Base-by-base conservation (phyloP, 2,888 invertebrate genomes). In the Temnothorax ravouxi region DNA sequence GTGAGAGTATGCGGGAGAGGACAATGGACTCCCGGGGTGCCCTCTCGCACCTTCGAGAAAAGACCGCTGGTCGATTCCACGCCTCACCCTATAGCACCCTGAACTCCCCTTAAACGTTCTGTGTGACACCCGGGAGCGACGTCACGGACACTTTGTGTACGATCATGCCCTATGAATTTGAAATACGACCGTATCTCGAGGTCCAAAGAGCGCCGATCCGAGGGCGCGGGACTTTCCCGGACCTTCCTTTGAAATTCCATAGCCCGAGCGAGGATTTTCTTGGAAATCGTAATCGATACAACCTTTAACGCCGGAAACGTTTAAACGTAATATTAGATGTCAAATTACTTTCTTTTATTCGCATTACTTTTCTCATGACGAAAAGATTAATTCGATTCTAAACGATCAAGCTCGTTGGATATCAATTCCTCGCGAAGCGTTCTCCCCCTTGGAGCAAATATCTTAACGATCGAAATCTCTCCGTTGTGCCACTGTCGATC, bases 1-100 rank as follows among this genome's bases (percentile, higher is more conserved):
- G 83, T 87, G 85, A 84, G 88, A 84, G 80, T n/a, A n/a, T 54
- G 85, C 75, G 79, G 74, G 66, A 83, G 76, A 75, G 84, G 82
- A 92, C 90, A 91, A 91, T 89, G 80, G 91, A 69, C 56, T 59
- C 86, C 86, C 69, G 86, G 90, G 89, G 89, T 87, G 90, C 90
- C 88, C 91, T 93, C 90, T 93, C 90, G 88, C 93, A 91, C 93
- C 93, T 92, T 85, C 69, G 74, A 41, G 66, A 72, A 74, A 47
- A 82, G 72, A 83, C 67, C 83, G 84, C 80, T 54, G 77, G 59
- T 84, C 89, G 66, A 88, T 88, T 86, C 86, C 67, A 84, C 83
- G 71, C 67, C 82, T 81, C 77, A 29, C 61, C 67, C 83, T 54
- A 56, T 54, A 56, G 1, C 66, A 54, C 54, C 29, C 80, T 87